A percentile compares a stretch with the other conserved stretches of the same genome.
Conservation (phyloP, 2,113 vertebrate genomes). For the Actenoides hombroni region DNA sequence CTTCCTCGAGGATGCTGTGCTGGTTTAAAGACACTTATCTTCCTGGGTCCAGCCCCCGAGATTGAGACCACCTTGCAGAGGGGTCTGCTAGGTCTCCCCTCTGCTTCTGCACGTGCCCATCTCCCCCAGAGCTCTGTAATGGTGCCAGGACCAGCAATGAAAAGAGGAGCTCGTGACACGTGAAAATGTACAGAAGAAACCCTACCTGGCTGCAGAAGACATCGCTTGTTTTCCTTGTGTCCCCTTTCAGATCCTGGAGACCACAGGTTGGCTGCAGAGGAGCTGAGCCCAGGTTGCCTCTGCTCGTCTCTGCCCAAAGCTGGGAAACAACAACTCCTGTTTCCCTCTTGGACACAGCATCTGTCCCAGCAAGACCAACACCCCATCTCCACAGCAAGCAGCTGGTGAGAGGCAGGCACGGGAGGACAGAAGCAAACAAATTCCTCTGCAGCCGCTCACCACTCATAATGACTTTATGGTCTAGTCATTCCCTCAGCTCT, state of each 20-base stretch:
- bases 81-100: accelerated
- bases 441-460: not conserved
- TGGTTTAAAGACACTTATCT: not conserved
- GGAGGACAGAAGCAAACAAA: not conserved
- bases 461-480: not conserved
- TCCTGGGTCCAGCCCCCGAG: accelerated
- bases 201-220: not conserved
- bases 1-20: not conserved
- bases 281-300: not conserved
- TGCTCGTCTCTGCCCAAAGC: not conserved
- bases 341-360: not conserved
- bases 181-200: not conserved
- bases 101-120: not conserved
- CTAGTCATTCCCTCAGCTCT: not conserved
- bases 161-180: accelerated
- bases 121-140: not conserved
- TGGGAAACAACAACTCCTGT: not conserved
- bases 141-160: not conserved
- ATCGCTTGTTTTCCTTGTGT: accelerated
- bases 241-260: not conserved
- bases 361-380: not conserved
- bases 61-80: not conserved
- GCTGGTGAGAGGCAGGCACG: not conserved
- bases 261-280: not conserved
- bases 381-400: not conserved